Percentiles rank a stretch among this genome's conserved stretches.
phyloP scores from a whole-genome alignment of 2,797 vertebrate species.

The Cottoperca gobio region DNA sequence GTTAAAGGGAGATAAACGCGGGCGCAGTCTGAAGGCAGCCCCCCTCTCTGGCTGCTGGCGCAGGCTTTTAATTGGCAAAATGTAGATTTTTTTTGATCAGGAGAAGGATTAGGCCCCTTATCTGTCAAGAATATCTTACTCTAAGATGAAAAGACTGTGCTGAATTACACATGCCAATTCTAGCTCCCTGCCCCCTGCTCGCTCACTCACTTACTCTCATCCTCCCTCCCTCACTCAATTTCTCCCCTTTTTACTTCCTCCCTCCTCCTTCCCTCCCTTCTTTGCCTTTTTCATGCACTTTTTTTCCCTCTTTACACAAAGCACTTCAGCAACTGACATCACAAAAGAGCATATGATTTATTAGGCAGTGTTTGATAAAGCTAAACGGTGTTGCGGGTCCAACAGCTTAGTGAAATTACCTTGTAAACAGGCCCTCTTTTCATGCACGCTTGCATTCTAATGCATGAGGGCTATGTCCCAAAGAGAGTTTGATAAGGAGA shows the following conservation, averaged over 20 bases:
- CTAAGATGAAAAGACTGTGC: constrained; percentile 97
- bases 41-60: constrained; percentile 91
- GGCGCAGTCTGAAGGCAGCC: constrained; percentile 85
- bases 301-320: constrained; percentile 80
- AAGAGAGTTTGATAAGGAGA: constrained; percentile 84
- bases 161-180: constrained; percentile 96
- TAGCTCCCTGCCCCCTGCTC: constrained; percentile 73
- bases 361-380: constrained; percentile 94
- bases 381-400: constrained; percentile 90
- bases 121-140: constrained; percentile 97
- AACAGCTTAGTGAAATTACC: constrained; percentile 93
- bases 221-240: constrained; percentile 50
- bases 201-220: constrained; percentile 54
- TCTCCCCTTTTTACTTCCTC: constrained; percentile 46
- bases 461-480: constrained; percentile 79
- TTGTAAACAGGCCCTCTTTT: constrained; percentile 87
- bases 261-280: constrained; percentile 29
- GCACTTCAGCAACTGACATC: constrained; percentile 93
- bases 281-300: constrained; percentile 55
- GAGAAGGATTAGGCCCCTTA: constrained; percentile 97
- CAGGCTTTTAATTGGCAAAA: constrained; percentile 99
- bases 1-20: constrained; percentile 93
- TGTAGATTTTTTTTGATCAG: constrained; percentile 99
- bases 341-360: constrained; percentile 99
- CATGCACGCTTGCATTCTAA: constrained; percentile 82